Evolutionary conservation across 2,797 vertebrate genomes (phyloP).

Genomic region (Rhinatrema bivittatum): DNA sequence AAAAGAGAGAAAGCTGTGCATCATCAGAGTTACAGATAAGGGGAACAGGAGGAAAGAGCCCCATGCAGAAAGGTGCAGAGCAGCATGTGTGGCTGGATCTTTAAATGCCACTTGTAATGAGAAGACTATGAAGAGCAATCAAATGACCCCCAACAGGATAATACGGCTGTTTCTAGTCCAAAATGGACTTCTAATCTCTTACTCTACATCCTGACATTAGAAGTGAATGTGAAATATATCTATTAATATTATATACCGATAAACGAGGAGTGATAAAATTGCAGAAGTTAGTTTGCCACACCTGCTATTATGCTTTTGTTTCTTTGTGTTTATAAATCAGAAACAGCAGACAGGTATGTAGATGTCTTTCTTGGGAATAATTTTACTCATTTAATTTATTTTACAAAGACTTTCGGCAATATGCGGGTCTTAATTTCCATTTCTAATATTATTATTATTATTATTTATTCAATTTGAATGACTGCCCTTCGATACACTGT

Average conservation of each 20-base stretch:
- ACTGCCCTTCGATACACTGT: too few species aligned
- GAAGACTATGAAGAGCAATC: slow-evolving; percentile 62
- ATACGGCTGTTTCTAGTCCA: slow-evolving; percentile 39
- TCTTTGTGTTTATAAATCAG: too few species aligned
- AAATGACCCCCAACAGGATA: slow-evolving; percentile 53
- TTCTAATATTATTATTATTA: too few species aligned
- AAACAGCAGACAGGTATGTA: too few species aligned
- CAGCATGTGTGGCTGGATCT: slow-evolving; percentile 63
- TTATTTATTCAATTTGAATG: too few species aligned
- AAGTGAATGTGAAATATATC: slow-evolving; percentile 28
- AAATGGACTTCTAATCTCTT: slow-evolving; percentile 55
- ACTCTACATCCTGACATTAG: slow-evolving; percentile 47
- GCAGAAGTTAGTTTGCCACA: too few species aligned
- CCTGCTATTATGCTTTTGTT: too few species aligned
- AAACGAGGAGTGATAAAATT: too few species aligned
- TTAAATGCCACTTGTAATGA: slow-evolving; percentile 71
- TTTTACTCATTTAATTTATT: too few species aligned
- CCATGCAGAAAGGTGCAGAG: slow-evolving; percentile 58
- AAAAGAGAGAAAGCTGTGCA: slow-evolving; percentile 65
- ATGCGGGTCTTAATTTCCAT: too few species aligned
- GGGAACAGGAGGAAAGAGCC: slow-evolving; percentile 59
- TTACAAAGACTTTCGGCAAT: too few species aligned
- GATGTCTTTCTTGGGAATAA: too few species aligned
- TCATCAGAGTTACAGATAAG: slow-evolving; percentile 76
- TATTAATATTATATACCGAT: slow-evolving; percentile 15